These are phyloP conservation scores for Rhinogobius similis DNA, from an alignment of 2,113 vertebrate species.

Conservation along the genomic window DNA sequence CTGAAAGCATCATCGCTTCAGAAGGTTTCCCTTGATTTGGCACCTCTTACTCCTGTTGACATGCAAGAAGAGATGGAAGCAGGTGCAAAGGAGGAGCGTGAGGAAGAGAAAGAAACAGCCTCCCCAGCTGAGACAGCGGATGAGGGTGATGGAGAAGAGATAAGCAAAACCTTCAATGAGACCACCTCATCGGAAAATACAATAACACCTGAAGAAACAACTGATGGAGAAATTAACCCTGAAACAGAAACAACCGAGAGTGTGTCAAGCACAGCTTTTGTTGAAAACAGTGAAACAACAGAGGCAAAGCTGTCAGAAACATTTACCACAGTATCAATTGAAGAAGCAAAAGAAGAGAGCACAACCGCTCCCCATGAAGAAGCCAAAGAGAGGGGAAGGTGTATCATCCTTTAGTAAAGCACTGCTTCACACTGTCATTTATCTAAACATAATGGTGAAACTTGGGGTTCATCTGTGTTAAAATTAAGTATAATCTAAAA, in stretches of 20 bases:
- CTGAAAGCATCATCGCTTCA: conserved; percentile 39
- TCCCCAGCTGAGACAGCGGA: conserved; percentile 56
- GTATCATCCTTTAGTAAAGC: conserved; percentile 60
- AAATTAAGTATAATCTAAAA: background rate
- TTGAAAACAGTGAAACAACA: conserved; percentile 11
- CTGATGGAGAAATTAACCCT: conserved; percentile 11
- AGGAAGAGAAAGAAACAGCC: conserved; percentile 61
- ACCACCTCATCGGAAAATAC: background rate
- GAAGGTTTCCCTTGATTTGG: conserved; percentile 68
- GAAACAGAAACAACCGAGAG: background rate
- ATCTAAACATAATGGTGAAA: background rate
- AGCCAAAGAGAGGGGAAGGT: conserved; percentile 49
- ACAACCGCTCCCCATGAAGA: conserved; percentile 5
- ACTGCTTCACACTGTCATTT: background rate
- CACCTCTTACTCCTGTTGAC: conserved; percentile 61
- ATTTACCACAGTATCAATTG: conserved; percentile 15
- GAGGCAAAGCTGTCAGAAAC: conserved; percentile 25
- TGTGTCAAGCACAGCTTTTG: conserved; percentile 5
- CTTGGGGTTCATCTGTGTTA: background rate
- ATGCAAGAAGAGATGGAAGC: conserved; percentile 31
- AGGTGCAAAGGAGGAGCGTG: conserved; percentile 51
- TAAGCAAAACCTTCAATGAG: background rate
- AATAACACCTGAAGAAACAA: conserved; percentile 3
- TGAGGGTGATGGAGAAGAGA: conserved; percentile 48
- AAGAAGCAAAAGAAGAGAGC: conserved; percentile 24